Conservation (phyloP, 2,797 vertebrate genomes). For the Chromobotia macracanthus region DNA sequence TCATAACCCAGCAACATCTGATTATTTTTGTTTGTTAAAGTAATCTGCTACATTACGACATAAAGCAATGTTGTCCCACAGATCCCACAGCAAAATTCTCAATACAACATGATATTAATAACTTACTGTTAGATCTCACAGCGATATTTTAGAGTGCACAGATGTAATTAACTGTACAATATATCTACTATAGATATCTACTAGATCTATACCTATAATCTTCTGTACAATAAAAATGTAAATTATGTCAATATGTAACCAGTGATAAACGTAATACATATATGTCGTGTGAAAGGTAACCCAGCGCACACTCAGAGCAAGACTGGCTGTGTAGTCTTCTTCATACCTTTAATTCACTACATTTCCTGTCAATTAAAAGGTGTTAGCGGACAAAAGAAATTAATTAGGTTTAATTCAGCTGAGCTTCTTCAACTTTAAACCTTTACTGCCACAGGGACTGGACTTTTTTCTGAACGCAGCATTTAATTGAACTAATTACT, state of each 20-base stretch:
- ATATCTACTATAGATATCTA: no score
- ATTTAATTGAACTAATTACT: conserved; percentile 59
- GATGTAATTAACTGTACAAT: no score
- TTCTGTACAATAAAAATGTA: no score
- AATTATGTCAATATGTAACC: no score
- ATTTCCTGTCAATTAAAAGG: conserved; percentile 36
- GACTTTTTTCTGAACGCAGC: conserved; percentile 44
- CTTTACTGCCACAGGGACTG: conserved; percentile 7
- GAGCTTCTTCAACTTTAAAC: conserved; percentile 33
- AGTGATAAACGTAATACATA: no score
- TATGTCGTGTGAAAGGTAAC: background rate
- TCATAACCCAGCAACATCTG: background rate
- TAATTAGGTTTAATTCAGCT: conserved; percentile 39
- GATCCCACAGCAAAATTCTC: background rate
- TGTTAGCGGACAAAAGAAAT: conserved; percentile 42
- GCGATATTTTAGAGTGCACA: background rate
- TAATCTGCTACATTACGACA: background rate
- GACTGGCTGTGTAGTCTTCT: background rate
- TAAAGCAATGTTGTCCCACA: background rate
- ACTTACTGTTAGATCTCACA: background rate
- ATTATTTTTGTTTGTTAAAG: background rate
- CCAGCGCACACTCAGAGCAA: background rate
- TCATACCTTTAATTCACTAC: conserved; percentile 5
- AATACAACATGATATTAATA: background rate
- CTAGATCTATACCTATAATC: no score